Evolutionary conservation across 2,113 vertebrate genomes (phyloP).

Genomic region (Sorex fumeus): DNA sequence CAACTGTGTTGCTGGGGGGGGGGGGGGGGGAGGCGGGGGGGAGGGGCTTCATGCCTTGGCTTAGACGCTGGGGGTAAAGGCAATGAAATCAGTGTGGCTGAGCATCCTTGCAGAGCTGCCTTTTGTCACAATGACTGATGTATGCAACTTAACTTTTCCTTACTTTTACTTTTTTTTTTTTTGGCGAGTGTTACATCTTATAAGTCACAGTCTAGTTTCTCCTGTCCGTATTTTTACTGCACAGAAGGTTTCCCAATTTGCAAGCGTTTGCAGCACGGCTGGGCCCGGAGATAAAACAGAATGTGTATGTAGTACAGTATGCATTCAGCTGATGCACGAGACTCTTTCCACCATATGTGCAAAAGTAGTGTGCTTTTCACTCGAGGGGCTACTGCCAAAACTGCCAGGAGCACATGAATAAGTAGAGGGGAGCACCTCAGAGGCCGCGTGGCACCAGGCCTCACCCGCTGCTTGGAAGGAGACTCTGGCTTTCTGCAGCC

Average conservation of each 20-base stretch:
- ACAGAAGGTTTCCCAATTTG: slow-evolving; percentile 91
- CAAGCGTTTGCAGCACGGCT: slow-evolving; percentile 91
- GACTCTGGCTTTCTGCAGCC: not conserved
- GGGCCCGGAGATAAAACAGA: slow-evolving; percentile 90
- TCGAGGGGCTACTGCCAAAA: slow-evolving; percentile 87
- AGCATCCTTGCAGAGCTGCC: slow-evolving; percentile 32
- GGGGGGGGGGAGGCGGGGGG: too few species aligned
- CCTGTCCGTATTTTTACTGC: slow-evolving; percentile 89
- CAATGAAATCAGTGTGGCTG: not conserved
- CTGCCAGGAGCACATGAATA: slow-evolving; percentile 89
- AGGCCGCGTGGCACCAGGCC: slow-evolving; percentile 65
- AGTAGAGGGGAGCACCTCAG: slow-evolving; percentile 82
- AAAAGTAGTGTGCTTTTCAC: slow-evolving; percentile 89
- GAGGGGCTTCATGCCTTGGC: fast-evolving
- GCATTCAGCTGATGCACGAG: slow-evolving; percentile 88
- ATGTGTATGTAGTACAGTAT: slow-evolving; percentile 90
- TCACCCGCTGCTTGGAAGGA: slow-evolving; percentile 76
- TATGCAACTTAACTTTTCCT: slow-evolving; percentile 56
- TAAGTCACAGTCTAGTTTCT: slow-evolving; percentile 89
- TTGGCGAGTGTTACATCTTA: slow-evolving; percentile 88
- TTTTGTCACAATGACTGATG: slow-evolving; percentile 70
- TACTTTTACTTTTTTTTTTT: slow-evolving; percentile 68
- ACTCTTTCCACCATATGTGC: slow-evolving; percentile 90
- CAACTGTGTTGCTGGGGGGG: not conserved
- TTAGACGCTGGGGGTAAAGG: not conserved